phyloP scores from a whole-genome alignment of 2,113 vertebrate genomes.

The Hippocampus zosterae region DNA sequence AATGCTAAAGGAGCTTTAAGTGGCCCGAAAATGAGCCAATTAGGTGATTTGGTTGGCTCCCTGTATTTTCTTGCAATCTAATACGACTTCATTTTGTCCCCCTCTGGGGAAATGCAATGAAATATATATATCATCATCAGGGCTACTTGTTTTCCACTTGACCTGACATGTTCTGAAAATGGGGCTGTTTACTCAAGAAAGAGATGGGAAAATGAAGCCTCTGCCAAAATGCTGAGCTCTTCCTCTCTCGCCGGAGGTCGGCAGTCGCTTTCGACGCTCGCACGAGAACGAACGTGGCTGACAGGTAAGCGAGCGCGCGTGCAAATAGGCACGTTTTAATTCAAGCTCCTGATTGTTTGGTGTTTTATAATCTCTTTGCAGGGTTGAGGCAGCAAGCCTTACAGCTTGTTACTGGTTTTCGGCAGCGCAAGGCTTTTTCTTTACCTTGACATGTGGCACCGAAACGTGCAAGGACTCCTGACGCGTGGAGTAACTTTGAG shows the following conservation, averaged over 20 bases:
- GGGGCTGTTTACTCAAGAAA: slow-evolving; percentile 53
- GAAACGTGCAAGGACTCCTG: slow-evolving; percentile 12
- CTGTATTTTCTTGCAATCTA: slow-evolving; percentile 20
- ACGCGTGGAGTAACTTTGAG: neutral
- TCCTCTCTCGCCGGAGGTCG: neutral
- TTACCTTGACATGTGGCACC: slow-evolving; percentile 10
- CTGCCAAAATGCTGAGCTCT: slow-evolving; percentile 25
- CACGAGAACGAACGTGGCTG: neutral
- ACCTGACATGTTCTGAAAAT: slow-evolving; percentile 66
- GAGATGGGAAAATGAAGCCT: slow-evolving; percentile 29
- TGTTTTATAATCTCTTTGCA: neutral
- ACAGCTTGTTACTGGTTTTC: slow-evolving; percentile 10
- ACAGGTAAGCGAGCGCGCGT: neutral
- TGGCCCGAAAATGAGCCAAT: slow-evolving; percentile 20
- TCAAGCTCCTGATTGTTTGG: neutral
- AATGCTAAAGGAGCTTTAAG: slow-evolving; percentile 24
- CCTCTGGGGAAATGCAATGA: slow-evolving; percentile 37
- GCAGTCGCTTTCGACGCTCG: neutral
- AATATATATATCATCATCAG: slow-evolving; percentile 41
- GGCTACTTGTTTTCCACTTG: slow-evolving; percentile 65
- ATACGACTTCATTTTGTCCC: slow-evolving; percentile 34
- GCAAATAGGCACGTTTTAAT: neutral
- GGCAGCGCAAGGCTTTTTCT: neutral
- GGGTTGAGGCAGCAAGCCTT: neutral
- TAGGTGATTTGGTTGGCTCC: slow-evolving; percentile 26